Conservation (phyloP, 2,113 vertebrate genomes). For the Brienomyrus brachyistius region DNA sequence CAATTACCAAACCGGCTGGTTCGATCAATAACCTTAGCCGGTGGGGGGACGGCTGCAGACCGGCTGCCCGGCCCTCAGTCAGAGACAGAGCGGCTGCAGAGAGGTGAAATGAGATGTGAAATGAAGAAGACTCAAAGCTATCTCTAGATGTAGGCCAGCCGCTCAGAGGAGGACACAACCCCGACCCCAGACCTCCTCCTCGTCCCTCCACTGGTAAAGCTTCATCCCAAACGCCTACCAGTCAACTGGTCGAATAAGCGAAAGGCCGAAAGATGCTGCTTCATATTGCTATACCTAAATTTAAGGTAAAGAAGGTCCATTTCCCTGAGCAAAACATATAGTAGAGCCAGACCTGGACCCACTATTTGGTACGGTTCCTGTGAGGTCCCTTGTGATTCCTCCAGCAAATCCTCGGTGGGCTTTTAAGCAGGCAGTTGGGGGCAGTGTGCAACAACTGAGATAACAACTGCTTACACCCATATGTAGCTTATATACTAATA, state of each 20-base stretch:
- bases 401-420: not conserved
- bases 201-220: not conserved
- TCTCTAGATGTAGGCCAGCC: constrained; percentile 32
- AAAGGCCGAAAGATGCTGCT: not conserved
- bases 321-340: not conserved
- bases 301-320: not conserved
- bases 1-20: constrained; percentile 46
- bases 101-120: constrained; percentile 41
- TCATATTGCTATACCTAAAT: not conserved
- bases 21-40: constrained; percentile 58
- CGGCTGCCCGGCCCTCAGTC: constrained; percentile 40
- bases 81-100: constrained; percentile 28
- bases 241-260: not conserved
- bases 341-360: not conserved
- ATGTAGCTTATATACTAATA: not conserved
- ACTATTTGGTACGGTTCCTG: not conserved
- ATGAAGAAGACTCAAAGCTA: constrained; percentile 37
- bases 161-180: constrained; percentile 5
- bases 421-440: not conserved
- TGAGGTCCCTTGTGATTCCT: not conserved
- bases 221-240: not conserved
- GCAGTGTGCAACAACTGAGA: not conserved
- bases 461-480: no score
- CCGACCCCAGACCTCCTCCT: constrained; percentile 13
- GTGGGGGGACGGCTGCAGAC: constrained; percentile 31